Evolutionary conservation across 2,113 vertebrate genomes (phyloP).

Genomic region (Condylura cristata): DNA sequence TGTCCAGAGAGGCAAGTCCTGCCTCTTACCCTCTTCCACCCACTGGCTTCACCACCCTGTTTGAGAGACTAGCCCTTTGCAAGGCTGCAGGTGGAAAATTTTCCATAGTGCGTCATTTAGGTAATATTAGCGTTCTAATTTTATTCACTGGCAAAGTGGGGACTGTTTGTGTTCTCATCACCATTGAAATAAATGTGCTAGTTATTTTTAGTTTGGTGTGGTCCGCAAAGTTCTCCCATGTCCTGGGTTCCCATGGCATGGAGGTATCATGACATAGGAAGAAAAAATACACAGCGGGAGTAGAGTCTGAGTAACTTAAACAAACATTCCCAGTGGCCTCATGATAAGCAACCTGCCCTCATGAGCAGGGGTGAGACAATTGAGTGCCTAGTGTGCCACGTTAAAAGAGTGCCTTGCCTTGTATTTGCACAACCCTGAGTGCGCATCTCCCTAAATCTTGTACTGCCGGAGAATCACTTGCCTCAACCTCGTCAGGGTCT

Average conservation of each 20-base stretch:
- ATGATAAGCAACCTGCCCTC: not conserved
- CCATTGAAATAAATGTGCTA: not conserved
- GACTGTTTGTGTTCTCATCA: not conserved
- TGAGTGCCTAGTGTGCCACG: no score
- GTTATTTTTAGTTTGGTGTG: conserved; percentile 9
- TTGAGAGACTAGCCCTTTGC: not conserved
- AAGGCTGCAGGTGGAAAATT: not conserved
- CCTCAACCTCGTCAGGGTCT: not conserved
- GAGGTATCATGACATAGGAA: not conserved
- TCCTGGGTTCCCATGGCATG: not conserved
- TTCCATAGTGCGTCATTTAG: not conserved
- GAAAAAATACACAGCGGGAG: not conserved
- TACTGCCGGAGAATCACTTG: not conserved
- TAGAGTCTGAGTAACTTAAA: not conserved
- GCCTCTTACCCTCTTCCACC: not conserved
- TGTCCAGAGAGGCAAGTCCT: not conserved
- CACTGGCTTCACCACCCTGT: not conserved
- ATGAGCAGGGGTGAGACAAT: not conserved
- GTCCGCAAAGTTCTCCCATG: not conserved
- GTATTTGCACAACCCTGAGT: not conserved
- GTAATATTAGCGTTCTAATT: not conserved
- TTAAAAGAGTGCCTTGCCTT: not conserved
- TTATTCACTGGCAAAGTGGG: not conserved
- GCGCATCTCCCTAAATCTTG: not conserved
- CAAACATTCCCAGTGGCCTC: not conserved